Conservation (phyloP, 2,113 vertebrate species). For the Triplophysa siluroides region DNA sequence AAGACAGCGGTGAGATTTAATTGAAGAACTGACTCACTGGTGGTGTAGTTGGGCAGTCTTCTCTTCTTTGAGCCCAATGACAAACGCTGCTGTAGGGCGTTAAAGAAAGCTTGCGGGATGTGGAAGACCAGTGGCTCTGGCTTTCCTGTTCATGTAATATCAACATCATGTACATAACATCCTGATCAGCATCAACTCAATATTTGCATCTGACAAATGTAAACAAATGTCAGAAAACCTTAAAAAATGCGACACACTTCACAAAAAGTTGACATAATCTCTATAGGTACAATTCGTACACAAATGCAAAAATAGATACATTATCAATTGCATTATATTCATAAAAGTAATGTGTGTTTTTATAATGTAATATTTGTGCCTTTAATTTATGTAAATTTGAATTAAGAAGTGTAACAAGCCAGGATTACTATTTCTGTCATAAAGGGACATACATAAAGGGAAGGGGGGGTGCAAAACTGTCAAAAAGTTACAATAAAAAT, state of each 20-base stretch:
- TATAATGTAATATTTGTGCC: too few relatives aligned
- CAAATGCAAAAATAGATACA: too few relatives aligned
- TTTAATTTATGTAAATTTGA: too few relatives aligned
- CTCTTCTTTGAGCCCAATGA: constrained; percentile 87
- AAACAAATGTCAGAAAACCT: background rate
- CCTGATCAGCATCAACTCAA: constrained; percentile 67
- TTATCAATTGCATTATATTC: too few relatives aligned
- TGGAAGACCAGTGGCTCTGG: constrained; percentile 88
- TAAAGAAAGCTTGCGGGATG: constrained; percentile 90
- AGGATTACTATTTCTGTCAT: background rate
- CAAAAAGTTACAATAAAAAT: background rate
- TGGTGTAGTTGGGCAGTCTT: constrained; percentile 89
- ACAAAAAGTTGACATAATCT: too few relatives aligned
- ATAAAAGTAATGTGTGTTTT: too few relatives aligned
- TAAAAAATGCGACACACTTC: background rate
- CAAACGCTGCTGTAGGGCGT: constrained; percentile 86
- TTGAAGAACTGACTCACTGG: constrained; percentile 68
- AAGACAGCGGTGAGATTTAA: background rate
- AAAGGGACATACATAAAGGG: too few relatives aligned
- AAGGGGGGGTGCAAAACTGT: background rate
- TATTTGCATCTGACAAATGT: background rate
- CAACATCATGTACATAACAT: background rate
- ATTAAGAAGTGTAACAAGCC: background rate
- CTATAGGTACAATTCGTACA: too few relatives aligned
- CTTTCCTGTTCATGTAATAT: constrained; percentile 73